Evolutionary conservation across 2,113 vertebrate species (phyloP), one percentile per base, ranked within the genome.

Genomic region (Seriola rivoliana): DNA sequence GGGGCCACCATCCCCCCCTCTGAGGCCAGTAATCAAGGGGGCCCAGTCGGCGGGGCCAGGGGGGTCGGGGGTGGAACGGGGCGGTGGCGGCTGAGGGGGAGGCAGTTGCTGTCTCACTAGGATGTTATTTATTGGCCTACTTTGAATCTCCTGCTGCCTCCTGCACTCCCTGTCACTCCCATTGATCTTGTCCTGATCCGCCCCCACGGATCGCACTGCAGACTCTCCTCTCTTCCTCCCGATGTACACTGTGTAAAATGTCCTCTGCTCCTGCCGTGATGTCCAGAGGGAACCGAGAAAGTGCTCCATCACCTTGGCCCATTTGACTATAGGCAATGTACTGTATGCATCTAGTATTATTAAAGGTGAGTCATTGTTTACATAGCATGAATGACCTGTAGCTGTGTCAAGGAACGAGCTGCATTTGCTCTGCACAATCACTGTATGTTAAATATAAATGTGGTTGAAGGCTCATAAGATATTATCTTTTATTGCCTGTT

Each of bases 121-220:
- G 94, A 94, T 91, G 92, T 95, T 95, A 95, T 95, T 95, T 95
- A 95, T 94, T 94, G 93, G 92, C 89, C 89, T 91, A 91, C 92
- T 93, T 94, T 89, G 93, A 92, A 93, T 92, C 94, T 89, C 90
- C 87, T 91, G 92, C 88, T 93, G 93, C 91, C 91, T 93, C 85
- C 83, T 95, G 89, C 91, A 92, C 90, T 94, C 91, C 83, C 88
- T 79, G 91, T 94, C 91, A 93, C 92, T 89, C 86, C 89, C 94
- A 95, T 94, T 94, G 94, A 95, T 95, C 93, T 93, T 92, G 79
- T 90, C 91, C 89, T 80, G 86, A 84, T 90, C 90, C 54, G 23
- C 87, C 91, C 80, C 80, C 75, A 62, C 50, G 58, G 80, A 90
- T 64, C 84, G 84, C 84, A 74, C 69, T 50, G 75, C 55, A 57